Evolutionary conservation across 1,140 invertebrate genomes (phyloP), one percentile per base, ranked within the genome.

Genomic region (Brachionus calyciflorus): DNA sequence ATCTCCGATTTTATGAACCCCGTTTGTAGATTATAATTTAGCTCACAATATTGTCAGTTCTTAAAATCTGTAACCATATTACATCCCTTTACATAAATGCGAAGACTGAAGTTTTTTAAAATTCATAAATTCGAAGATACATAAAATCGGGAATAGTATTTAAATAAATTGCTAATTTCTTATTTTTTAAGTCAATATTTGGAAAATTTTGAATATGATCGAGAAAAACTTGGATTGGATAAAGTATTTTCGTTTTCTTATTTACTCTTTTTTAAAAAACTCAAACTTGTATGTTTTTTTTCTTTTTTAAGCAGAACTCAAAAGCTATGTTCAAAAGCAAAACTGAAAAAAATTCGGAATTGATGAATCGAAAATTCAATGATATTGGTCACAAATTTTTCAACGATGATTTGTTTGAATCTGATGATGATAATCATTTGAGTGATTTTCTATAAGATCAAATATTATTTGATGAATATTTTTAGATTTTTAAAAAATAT

Each of bases 281-380:
- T 7, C 9, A 33, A 33, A 5, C 1, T n/a, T n/a, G n/a, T n/a
- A n/a, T n/a, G n/a, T n/a, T n/a, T n/a, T n/a, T n/a, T n/a, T n/a
- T n/a, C 46, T 17, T 49, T 60, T 60, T 60, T 60, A 30, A 30
- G 9, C 7, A 33, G 17, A 33, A 60, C n/a, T n/a, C n/a, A n/a
- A n/a, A n/a, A n/a, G n/a, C n/a, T n/a, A 60, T 30, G 6, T 53
- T 12, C 26, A 26, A 24, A 17, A 53, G 26, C 12, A 28, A 10
- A 7, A 60, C 19, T 6, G 37, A 60, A 60, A 60, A 37, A 60
- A 60, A 60, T 60, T 33, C 30, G 5, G 55, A 60, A 33, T 60
- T 60, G 3, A 60, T 33, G 55, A 60, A 60, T 7, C 17, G 12
- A 19, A 17, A 60, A 60, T 60, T 60, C 9, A 10, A 28, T 60